phyloP scores from a whole-genome alignment of 30 jellyfish, hydroid and myxozoan species.

The Clytia hemisphaerica region DNA sequence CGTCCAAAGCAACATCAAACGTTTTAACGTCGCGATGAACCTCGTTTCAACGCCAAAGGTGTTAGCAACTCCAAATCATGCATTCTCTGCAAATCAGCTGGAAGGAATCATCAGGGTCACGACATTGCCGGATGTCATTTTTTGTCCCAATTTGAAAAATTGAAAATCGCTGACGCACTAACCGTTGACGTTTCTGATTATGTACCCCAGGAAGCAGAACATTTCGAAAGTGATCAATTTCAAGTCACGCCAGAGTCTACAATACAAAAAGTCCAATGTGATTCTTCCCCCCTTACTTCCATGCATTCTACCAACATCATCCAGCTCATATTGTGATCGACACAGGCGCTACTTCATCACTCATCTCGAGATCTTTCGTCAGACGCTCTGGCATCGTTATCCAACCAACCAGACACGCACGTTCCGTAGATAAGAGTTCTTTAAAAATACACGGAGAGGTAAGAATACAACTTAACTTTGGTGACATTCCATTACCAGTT shows the following conservation, averaged over 20 bases:
- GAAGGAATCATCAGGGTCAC: background rate
- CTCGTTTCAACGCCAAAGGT: background rate
- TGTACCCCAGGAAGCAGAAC: background rate
- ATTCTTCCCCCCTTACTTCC: no score
- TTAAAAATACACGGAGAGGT: no score
- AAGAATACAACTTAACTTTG: no score
- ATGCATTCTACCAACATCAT: no score
- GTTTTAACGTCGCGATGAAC: background rate
- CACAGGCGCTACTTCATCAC: no score
- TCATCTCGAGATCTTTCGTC: background rate
- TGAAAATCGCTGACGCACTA: background rate
- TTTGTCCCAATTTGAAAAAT: constrained; percentile 7
- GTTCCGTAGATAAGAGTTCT: no score
- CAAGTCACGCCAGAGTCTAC: background rate
- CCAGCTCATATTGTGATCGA: no score
- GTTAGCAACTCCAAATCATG: background rate
- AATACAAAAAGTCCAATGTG: background rate
- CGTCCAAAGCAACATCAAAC: background rate
- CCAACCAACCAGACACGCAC: no score
- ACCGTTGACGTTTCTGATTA: background rate
- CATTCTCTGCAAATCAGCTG: background rate
- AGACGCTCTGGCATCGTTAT: background rate
- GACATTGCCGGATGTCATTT: background rate
- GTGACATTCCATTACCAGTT: no score
- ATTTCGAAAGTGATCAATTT: background rate